These are phyloP conservation scores for Seladonia tumulorum DNA, from an alignment of 2,888 invertebrate genomes.

Conservation along the genomic window DNA sequence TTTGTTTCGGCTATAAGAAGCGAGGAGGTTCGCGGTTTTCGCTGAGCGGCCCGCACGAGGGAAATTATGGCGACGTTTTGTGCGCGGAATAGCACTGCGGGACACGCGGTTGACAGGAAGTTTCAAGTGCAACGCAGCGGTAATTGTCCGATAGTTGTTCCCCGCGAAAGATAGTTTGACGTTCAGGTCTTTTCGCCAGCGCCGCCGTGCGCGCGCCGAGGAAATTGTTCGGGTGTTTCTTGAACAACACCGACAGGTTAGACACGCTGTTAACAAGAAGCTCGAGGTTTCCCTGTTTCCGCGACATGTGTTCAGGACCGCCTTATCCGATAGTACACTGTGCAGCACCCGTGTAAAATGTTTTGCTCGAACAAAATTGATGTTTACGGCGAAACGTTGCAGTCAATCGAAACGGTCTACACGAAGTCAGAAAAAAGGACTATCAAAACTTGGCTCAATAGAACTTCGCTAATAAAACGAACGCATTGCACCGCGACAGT, in stretches of 20 bases:
- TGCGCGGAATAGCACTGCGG: not conserved
- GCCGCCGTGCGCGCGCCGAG: not conserved
- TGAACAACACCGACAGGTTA: not conserved
- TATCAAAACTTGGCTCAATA: no score
- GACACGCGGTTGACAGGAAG: not conserved
- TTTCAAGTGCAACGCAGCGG: not conserved
- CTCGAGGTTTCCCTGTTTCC: not conserved
- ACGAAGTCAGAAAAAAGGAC: not conserved
- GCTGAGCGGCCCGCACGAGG: not conserved
- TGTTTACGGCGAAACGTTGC: not conserved
- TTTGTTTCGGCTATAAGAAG: not conserved
- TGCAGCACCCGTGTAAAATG: not conserved
- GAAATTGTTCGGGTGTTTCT: not conserved
- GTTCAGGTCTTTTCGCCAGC: not conserved
- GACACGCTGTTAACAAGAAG: conserved; percentile 1
- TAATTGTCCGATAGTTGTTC: not conserved
- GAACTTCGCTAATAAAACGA: no score
- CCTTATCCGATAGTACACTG: not conserved
- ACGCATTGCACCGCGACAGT: not conserved
- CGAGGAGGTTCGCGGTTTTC: not conserved
- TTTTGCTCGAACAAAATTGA: not conserved
- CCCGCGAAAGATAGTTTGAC: not conserved
- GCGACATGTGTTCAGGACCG: not conserved
- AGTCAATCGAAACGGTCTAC: not conserved
- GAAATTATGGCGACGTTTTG: not conserved